Conservation (phyloP, 1,140 invertebrate genomes). For the Zaprionus davidi region DNA sequence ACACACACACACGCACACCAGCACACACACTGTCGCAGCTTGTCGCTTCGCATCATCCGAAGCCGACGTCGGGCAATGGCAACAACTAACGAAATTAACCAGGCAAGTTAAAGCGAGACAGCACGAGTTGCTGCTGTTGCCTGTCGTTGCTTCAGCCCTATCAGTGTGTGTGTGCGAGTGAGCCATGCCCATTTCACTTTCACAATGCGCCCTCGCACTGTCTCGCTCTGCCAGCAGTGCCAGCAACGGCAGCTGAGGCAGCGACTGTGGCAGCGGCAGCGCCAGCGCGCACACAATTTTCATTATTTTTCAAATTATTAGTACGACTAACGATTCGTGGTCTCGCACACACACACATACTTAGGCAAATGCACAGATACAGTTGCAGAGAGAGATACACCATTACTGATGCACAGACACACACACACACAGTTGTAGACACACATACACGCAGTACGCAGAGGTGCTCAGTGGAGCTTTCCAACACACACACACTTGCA, state of each 20-base stretch:
- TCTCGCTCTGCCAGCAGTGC: slow-evolving; percentile 18
- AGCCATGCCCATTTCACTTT: slow-evolving; percentile 23
- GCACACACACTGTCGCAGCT: not conserved
- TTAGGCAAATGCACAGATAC: not conserved
- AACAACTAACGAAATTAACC: slow-evolving; percentile 75
- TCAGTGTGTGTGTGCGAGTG: slow-evolving; percentile 36
- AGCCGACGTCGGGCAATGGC: slow-evolving; percentile 25
- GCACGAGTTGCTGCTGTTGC: slow-evolving; percentile 31
- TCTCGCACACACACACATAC: slow-evolving; percentile 51
- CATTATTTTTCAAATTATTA: slow-evolving; percentile 84
- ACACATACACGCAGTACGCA: not conserved
- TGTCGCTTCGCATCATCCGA: slow-evolving; percentile 42
- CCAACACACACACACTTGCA: slow-evolving; percentile 32
- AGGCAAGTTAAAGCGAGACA: slow-evolving; percentile 79
- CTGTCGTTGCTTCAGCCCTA: not conserved
- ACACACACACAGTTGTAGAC: not conserved
- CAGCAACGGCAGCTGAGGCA: slow-evolving; percentile 15
- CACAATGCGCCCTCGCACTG: slow-evolving; percentile 22
- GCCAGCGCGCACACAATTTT: slow-evolving; percentile 50
- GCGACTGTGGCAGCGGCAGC: slow-evolving; percentile 6
- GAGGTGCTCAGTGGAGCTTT: too few species aligned
- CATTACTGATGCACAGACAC: not conserved
- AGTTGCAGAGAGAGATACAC: not conserved
- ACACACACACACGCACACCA: not conserved
- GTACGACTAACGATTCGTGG: slow-evolving; percentile 83